A percentile compares a stretch with the other conserved stretches of the same genome.
Conservation (phyloP, 1,140 invertebrate species). For the Drosophila oshimai region DNA sequence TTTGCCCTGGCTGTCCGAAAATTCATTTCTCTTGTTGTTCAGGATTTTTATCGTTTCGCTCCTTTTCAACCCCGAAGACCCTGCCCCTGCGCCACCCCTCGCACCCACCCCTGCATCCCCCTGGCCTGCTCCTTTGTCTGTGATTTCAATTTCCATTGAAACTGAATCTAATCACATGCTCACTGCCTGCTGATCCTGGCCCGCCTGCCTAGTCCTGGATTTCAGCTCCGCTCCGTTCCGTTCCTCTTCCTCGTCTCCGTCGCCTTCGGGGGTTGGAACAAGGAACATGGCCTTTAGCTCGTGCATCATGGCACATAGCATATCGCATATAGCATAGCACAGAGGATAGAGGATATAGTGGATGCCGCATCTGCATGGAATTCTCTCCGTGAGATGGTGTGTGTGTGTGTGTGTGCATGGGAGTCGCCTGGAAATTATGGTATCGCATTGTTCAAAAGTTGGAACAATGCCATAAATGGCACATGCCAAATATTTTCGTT, state of each 20-base stretch:
- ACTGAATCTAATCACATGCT: conserved; percentile 80
- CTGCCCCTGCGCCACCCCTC: conserved; percentile 23
- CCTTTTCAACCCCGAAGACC: conserved; percentile 56
- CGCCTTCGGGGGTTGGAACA: conserved; percentile 36
- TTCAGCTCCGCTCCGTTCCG: too few relatives aligned
- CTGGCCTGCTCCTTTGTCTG: conserved; percentile 55
- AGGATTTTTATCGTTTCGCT: conserved; percentile 53
- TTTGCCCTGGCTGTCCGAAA: conserved; percentile 32
- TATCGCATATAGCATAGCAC: conserved; percentile 36
- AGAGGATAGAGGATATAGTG: too few relatives aligned
- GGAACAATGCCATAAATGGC: conserved; percentile 78
- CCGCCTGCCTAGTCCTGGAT: conserved; percentile 21
- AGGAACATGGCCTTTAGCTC: background rate
- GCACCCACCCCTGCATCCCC: background rate
- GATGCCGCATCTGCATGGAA: conserved; percentile 61
- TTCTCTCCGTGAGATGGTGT: conserved; percentile 12
- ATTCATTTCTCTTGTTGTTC: conserved; percentile 52
- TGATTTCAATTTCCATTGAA: conserved; percentile 81
- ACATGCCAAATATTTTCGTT: conserved; percentile 76
- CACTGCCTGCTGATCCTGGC: conserved; percentile 64
- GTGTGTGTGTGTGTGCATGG: conserved; percentile 3
- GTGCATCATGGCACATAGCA: conserved; percentile 15
- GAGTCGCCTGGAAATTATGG: conserved; percentile 70
- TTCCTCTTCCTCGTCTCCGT: too few relatives aligned
- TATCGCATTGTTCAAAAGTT: conserved; percentile 65